phyloP scores from a whole-genome alignment of 1,140 invertebrate genomes.

The Araneus ventricosus region DNA sequence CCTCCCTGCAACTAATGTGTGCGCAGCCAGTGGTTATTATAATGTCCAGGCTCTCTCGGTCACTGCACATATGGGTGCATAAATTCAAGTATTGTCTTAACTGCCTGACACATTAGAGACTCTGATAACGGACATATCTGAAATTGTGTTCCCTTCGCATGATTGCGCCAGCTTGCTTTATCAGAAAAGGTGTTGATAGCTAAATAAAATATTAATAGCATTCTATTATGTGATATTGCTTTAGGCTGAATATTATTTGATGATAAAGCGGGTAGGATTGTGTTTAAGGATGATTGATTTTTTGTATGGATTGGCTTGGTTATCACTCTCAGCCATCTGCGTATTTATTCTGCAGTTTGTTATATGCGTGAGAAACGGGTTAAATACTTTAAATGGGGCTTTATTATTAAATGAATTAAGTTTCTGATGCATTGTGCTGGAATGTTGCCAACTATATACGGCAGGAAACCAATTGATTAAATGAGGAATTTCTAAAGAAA shows the following conservation, averaged over 20 bases:
- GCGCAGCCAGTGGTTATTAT: slow-evolving; percentile 48
- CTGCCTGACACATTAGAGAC: slow-evolving; percentile 39
- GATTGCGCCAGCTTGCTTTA: background rate
- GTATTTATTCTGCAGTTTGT: too few species aligned
- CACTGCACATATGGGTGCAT: slow-evolving; percentile 52
- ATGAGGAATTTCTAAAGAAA: too few species aligned
- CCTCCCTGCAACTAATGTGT: background rate
- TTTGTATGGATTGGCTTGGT: background rate
- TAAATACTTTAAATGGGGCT: too few species aligned
- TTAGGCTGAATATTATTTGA: background rate
- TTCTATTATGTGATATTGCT: background rate
- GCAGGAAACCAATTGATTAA: too few species aligned
- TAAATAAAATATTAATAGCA: slow-evolving; percentile 16
- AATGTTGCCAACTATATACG: too few species aligned
- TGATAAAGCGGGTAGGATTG: background rate
- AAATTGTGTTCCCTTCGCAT: background rate
- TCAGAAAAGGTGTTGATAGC: slow-evolving; percentile 22
- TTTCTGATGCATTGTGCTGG: too few species aligned
- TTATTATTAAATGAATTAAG: too few species aligned
- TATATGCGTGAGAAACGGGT: too few species aligned
- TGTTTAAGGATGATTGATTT: background rate
- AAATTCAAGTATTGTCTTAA: slow-evolving; percentile 58
- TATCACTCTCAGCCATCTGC: background rate
- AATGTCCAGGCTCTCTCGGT: slow-evolving; percentile 40
- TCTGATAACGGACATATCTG: slow-evolving; percentile 21